These are phyloP conservation scores for Muraenolepis orangiensis DNA, from an alignment of 2,797 vertebrate species.

Conservation along the genomic window DNA sequence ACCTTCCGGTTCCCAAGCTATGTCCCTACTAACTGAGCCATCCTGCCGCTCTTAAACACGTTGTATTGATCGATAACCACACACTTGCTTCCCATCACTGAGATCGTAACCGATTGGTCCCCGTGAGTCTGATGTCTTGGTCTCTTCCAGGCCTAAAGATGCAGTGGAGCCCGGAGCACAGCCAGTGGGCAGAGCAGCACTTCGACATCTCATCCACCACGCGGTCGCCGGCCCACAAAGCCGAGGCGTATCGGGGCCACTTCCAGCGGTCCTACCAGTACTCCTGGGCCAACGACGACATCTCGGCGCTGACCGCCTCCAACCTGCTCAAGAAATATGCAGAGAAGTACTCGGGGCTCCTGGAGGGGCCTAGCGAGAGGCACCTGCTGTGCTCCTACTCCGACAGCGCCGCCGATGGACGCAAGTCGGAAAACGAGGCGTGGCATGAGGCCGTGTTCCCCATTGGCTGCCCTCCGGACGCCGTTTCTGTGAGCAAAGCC, in stretches of 20 bases:
- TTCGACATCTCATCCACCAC: slow-evolving; percentile 99
- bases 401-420: slow-evolving; percentile 87
- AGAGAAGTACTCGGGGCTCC: slow-evolving; percentile 97
- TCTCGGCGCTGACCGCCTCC: slow-evolving; percentile 97
- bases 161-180: slow-evolving; percentile 99
- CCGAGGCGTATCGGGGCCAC: slow-evolving; percentile 95
- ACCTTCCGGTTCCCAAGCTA: no score
- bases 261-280: slow-evolving; percentile 98
- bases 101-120: neutral
- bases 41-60: neutral
- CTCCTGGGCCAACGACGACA: slow-evolving; percentile 98
- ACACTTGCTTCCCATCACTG: neutral
- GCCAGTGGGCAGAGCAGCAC: slow-evolving; percentile 99
- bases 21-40: no score
- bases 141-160: slow-evolving; percentile 94
- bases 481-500: slow-evolving; percentile 92
- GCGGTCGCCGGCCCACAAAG: slow-evolving; percentile 98
- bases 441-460: slow-evolving; percentile 97
- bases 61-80: neutral
- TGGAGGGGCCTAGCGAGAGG: slow-evolving; percentile 91
- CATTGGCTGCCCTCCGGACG: slow-evolving; percentile 95
- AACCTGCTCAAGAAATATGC: slow-evolving; percentile 99
- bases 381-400: slow-evolving; percentile 91
- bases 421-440: slow-evolving; percentile 92
- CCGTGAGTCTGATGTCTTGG: slow-evolving; percentile 8